Percentiles rank a stretch among this genome's conserved stretches.
Conservation (phyloP, 2,888 invertebrate species). For the Nephrotoma flavescens region DNA sequence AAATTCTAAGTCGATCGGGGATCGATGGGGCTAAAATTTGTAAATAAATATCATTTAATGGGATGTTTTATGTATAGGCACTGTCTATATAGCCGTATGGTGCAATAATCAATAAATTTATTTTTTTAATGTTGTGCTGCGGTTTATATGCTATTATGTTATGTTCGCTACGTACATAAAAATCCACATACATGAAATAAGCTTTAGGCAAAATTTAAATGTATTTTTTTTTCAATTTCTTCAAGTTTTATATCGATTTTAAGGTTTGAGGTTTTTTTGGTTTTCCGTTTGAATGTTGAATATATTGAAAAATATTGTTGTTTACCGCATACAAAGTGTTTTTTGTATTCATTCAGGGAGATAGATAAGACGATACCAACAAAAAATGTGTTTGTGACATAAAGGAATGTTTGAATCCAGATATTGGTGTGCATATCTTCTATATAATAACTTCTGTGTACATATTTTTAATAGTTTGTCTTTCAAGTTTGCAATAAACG, state of each 20-base stretch:
- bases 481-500: neutral
- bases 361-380: neutral
- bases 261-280: neutral
- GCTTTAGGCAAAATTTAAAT: neutral
- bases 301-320: neutral
- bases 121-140: neutral
- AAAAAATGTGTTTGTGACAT: neutral
- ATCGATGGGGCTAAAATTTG: neutral
- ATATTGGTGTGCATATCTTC: neutral
- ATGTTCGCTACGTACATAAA: neutral
- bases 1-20: neutral
- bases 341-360: neutral
- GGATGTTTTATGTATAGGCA: neutral
- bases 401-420: neutral
- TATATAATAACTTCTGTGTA: neutral
- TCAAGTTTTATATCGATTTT: neutral
- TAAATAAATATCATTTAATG: neutral
- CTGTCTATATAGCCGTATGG: neutral
- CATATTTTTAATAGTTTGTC: neutral
- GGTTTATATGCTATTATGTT: neutral
- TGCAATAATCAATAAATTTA: neutral
- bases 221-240: neutral
- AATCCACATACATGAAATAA: neutral
- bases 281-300: neutral
- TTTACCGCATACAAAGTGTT: neutral